Conservation (phyloP, 2,888 invertebrate species). For the Charanyca ferruginea region DNA sequence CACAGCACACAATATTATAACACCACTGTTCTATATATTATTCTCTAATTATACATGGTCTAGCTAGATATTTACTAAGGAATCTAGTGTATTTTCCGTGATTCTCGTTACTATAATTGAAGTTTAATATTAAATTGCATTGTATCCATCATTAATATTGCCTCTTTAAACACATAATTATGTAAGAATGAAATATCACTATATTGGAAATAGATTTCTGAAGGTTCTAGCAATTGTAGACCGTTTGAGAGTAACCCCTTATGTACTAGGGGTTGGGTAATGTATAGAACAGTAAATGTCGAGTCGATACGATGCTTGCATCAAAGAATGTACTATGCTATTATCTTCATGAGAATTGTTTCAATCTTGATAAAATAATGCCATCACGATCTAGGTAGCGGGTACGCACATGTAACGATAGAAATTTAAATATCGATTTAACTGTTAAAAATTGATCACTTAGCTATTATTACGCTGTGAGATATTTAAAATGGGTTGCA, state of each 20-base stretch:
- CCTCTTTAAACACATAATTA: constrained; percentile 21
- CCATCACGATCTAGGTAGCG: constrained; percentile 72
- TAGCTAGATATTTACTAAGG: constrained; percentile 59
- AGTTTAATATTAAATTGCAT: constrained; percentile 44
- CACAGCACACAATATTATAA: constrained; percentile 59
- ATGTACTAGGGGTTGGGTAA: constrained; percentile 59
- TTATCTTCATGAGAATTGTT: constrained; percentile 72
- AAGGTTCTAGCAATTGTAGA: constrained; percentile 43
- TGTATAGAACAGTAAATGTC: constrained; percentile 73
- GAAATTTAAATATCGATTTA: constrained; percentile 48
- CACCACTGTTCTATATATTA: constrained; percentile 68
- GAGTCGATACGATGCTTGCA: constrained; percentile 75
- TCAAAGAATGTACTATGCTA: constrained; percentile 74
- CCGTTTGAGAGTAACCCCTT: constrained; percentile 24
- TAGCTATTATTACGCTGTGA: constrained; percentile 39
- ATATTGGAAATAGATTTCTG: constrained; percentile 24
- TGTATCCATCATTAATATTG: constrained; percentile 28
- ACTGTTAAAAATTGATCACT: constrained; percentile 40
- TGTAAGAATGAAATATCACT: constrained; percentile 19
- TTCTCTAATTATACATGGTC: constrained; percentile 58
- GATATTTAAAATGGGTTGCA: constrained; percentile 44
- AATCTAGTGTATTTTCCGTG: constrained; percentile 47
- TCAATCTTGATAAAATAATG: constrained; percentile 81
- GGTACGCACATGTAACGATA: constrained; percentile 73
- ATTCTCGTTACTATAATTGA: constrained; percentile 48